A percentile compares a stretch with the other conserved stretches of the same genome.
Evolutionary conservation across 1,140 invertebrate species (phyloP).

Genomic region (Diorhabda carinulata): DNA sequence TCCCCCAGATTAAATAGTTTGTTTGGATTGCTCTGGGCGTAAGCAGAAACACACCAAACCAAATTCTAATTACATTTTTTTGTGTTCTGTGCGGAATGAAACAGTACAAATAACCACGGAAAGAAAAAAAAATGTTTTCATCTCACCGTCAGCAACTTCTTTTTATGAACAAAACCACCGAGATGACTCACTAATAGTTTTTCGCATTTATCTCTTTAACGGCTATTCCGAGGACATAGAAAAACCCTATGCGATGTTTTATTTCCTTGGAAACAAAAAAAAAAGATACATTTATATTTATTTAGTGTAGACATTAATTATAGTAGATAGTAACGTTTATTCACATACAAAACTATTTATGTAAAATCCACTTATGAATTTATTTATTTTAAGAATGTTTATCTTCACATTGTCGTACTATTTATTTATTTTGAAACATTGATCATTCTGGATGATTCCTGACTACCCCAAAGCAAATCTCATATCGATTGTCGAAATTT

Average conservation of each 20-base stretch:
- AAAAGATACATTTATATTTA: neutral
- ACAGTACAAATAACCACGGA: neutral
- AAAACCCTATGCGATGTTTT: neutral
- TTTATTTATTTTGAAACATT: too few relatives aligned
- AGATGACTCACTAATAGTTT: constrained; percentile 2
- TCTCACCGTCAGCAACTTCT: neutral
- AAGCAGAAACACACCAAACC: neutral
- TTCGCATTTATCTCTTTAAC: constrained; percentile 2
- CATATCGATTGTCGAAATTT: too few relatives aligned
- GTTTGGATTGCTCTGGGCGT: too few relatives aligned
- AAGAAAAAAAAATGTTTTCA: neutral
- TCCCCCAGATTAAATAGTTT: too few relatives aligned
- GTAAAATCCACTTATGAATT: too few relatives aligned
- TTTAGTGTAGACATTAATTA: neutral
- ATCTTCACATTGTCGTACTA: too few relatives aligned
- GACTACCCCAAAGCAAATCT: too few relatives aligned
- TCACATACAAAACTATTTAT: too few relatives aligned
- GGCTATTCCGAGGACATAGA: neutral
- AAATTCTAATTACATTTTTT: constrained; percentile 1
- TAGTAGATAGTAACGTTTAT: too few relatives aligned
- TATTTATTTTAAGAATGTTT: too few relatives aligned
- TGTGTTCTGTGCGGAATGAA: neutral
- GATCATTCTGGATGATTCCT: too few relatives aligned
- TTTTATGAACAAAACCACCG: neutral
- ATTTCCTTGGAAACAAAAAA: neutral